Evolutionary conservation across 1,140 invertebrate species (phyloP).

Genomic region (Drosophila obscura): DNA sequence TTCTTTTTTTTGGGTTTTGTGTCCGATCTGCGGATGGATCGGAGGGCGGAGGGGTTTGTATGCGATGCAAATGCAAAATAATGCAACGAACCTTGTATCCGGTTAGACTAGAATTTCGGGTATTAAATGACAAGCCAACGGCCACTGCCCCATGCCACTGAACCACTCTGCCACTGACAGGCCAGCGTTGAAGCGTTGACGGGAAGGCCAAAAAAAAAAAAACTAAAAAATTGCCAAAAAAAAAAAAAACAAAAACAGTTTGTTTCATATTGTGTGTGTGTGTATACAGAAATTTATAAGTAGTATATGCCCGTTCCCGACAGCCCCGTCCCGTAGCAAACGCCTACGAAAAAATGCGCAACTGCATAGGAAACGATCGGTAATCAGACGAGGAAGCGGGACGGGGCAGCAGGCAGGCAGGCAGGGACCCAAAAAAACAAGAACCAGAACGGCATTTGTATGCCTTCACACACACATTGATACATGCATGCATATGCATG

Average conservation of each 20-base stretch:
- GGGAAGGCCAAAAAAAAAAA: slow-evolving; percentile 41
- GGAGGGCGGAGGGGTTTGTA: slow-evolving; percentile 3
- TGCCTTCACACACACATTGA: slow-evolving; percentile 18
- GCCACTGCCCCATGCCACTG: no score
- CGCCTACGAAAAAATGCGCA: slow-evolving; percentile 77
- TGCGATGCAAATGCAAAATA: slow-evolving; percentile 73
- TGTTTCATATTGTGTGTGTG: slow-evolving; percentile 14
- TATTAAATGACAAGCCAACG: slow-evolving; percentile 72
- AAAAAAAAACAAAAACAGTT: slow-evolving; percentile 32
- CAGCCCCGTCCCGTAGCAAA: no score
- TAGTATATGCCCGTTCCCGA: slow-evolving; percentile 1
- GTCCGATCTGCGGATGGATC: no score
- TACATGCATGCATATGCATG: neutral
- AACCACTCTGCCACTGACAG: slow-evolving; percentile 2
- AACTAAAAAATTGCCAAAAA: slow-evolving; percentile 58
- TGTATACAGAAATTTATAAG: neutral
- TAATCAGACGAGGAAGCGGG: neutral
- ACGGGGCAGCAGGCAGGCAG: neutral
- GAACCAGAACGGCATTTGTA: slow-evolving; percentile 72
- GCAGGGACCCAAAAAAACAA: slow-evolving; percentile 9
- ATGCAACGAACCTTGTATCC: slow-evolving; percentile 82
- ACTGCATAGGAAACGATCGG: slow-evolving; percentile 60
- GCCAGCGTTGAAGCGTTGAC: no score
- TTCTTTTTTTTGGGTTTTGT: no score
- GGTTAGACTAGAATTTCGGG: slow-evolving; percentile 83